Percentiles rank a stretch among this genome's conserved stretches.
Conservation (phyloP, 2,113 vertebrate genomes). For the Xiphorhynchus elegans region DNA sequence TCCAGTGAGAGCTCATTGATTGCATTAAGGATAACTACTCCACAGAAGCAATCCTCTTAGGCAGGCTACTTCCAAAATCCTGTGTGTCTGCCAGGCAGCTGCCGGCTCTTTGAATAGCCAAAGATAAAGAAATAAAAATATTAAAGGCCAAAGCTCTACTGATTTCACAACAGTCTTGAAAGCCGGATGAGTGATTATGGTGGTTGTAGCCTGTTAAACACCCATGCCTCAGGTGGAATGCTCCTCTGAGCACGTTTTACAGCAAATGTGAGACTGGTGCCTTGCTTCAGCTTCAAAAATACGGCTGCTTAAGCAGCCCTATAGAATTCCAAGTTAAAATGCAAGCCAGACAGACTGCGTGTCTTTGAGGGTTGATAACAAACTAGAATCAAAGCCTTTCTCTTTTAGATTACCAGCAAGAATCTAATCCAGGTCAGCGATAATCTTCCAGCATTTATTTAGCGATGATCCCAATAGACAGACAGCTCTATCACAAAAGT, state of each 20-base stretch:
- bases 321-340: constrained; percentile 58
- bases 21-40: constrained; percentile 34
- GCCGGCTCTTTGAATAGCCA: neutral
- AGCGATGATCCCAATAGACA: neutral
- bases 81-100: neutral
- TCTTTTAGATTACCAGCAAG: constrained; percentile 33
- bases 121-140: constrained; percentile 59
- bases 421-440: constrained; percentile 50
- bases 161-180: constrained; percentile 27
- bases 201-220: neutral
- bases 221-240: constrained; percentile 45
- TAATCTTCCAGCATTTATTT: constrained; percentile 29
- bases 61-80: constrained; percentile 22
- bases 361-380: constrained; percentile 44
- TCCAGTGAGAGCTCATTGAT: constrained; percentile 39
- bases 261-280: neutral
- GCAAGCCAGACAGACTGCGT: constrained; percentile 22
- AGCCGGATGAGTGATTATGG: neutral
- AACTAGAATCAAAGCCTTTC: constrained; percentile 44
- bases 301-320: neutral
- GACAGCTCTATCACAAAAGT: neutral
- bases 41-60: constrained; percentile 35
- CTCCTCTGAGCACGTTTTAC: constrained; percentile 6
- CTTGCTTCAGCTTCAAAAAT: neutral
- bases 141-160: constrained; percentile 20